These are phyloP conservation scores for Colostygia pectinataria DNA, from an alignment of 2,888 invertebrate species.

Conservation along the genomic window DNA sequence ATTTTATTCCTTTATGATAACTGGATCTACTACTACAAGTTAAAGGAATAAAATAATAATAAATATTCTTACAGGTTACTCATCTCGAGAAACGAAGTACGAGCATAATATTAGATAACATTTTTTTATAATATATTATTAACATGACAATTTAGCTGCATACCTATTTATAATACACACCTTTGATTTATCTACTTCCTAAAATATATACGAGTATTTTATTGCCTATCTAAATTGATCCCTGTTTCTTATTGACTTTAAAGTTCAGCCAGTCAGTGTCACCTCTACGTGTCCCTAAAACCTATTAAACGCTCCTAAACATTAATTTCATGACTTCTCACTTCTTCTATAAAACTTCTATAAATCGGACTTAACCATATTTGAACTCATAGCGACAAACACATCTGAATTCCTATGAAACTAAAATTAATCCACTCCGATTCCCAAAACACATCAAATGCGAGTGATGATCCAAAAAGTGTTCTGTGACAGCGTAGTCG, in stretches of 20 bases:
- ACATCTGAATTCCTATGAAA: constrained; percentile 62
- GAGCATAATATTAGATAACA: no score
- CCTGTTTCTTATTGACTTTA: neutral
- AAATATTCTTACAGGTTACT: no score
- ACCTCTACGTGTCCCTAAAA: constrained; percentile 21
- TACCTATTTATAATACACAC: no score
- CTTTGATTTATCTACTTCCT: no score
- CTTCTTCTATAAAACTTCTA: constrained; percentile 46
- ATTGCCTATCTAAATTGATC: no score
- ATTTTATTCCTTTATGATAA: no score
- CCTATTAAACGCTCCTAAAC: constrained; percentile 25
- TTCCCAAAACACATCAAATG: constrained; percentile 74
- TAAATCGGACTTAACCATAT: constrained; percentile 46
- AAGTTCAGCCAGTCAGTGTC: neutral
- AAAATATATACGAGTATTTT: no score
- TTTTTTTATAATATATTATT: no score
- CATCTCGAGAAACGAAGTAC: no score
- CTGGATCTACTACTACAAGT: no score
- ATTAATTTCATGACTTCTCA: constrained; percentile 39
- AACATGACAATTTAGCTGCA: no score
- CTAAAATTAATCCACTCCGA: constrained; percentile 68
- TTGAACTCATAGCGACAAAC: constrained; percentile 53
- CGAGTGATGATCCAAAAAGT: constrained; percentile 74
- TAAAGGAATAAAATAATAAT: no score
- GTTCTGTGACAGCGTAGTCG: constrained; percentile 65